A percentile compares a stretch with the other conserved stretches of the same genome.
Conservation (phyloP, 2,888 invertebrate species). For the Axea sp. region DNA sequence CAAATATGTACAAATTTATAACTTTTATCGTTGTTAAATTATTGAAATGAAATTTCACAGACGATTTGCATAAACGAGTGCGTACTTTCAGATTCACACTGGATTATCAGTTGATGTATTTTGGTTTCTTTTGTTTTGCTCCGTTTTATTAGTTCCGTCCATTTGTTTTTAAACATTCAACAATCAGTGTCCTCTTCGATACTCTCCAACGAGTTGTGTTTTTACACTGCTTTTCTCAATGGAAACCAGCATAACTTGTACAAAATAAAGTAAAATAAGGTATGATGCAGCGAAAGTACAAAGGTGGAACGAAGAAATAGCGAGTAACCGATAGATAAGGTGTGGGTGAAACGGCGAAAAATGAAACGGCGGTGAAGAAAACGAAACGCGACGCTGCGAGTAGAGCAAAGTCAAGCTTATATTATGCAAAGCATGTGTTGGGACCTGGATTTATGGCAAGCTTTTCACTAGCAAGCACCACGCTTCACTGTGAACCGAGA, state of each 20-base stretch:
- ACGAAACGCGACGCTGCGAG: slow-evolving; percentile 62
- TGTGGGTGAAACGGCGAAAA: slow-evolving; percentile 57
- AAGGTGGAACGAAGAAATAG: slow-evolving; percentile 25
- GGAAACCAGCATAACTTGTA: slow-evolving; percentile 72
- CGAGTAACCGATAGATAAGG: slow-evolving; percentile 43
- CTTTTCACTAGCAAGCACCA: slow-evolving; percentile 73
- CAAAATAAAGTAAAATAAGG: slow-evolving; percentile 40
- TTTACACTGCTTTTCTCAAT: background rate
- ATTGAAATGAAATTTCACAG: too few relatives aligned
- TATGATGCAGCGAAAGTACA: slow-evolving; percentile 13
- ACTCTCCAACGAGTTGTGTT: too few relatives aligned
- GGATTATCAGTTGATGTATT: too few relatives aligned
- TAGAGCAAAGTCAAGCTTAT: slow-evolving; percentile 72
- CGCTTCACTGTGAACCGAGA: slow-evolving; percentile 61
- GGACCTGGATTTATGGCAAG: slow-evolving; percentile 75
- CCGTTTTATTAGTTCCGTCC: too few relatives aligned
- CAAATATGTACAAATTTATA: too few relatives aligned
- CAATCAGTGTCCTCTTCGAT: too few relatives aligned
- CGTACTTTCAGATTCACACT: too few relatives aligned
- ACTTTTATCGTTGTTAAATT: too few relatives aligned
- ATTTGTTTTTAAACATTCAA: too few relatives aligned
- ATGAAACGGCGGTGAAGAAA: slow-evolving; percentile 57
- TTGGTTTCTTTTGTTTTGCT: too few relatives aligned
- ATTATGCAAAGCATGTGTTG: slow-evolving; percentile 78
- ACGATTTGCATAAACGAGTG: too few relatives aligned